These are phyloP conservation scores for Tragelaphus strepsiceros DNA, from an alignment of 2,113 vertebrate species.

Conservation along the genomic window DNA sequence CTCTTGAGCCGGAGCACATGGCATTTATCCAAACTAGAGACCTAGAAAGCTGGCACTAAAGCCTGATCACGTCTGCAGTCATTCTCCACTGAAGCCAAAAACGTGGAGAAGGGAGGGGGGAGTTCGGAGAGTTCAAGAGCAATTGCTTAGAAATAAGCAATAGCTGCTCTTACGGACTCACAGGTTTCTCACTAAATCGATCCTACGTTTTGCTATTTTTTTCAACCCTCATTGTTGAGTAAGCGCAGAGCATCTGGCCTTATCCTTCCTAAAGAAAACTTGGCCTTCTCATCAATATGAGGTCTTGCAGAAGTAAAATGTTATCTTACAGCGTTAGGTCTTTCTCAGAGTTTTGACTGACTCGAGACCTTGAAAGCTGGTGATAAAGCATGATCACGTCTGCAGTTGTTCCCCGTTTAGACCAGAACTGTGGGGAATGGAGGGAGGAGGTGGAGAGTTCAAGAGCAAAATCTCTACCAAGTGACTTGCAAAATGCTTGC, in stretches of 20 bases:
- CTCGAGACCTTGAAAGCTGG: not conserved
- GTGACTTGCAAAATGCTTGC: slow-evolving; percentile 26
- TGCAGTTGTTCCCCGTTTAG: not conserved
- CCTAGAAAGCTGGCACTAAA: not conserved
- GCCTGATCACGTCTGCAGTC: not conserved
- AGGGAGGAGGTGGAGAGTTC: not conserved
- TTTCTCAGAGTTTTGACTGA: not conserved
- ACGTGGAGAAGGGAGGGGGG: not conserved
- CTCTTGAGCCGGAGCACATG: not conserved
- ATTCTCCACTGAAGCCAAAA: not conserved
- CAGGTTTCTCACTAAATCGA: not conserved
- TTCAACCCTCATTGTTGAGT: not conserved
- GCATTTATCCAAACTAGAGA: not conserved
- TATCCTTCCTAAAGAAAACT: not conserved
- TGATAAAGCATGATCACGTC: not conserved
- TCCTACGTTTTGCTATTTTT: not conserved
- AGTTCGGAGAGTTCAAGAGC: not conserved
- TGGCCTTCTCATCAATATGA: not conserved
- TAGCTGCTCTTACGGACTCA: not conserved
- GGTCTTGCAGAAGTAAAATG: not conserved
- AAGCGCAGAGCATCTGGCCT: not conserved
- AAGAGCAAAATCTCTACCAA: not conserved
- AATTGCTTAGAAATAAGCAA: not conserved
- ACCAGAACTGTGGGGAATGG: not conserved
- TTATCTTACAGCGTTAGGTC: not conserved